These are phyloP conservation scores for Tholera decimalis DNA, from an alignment of 2,888 invertebrate genomes.

Conservation along the genomic window DNA sequence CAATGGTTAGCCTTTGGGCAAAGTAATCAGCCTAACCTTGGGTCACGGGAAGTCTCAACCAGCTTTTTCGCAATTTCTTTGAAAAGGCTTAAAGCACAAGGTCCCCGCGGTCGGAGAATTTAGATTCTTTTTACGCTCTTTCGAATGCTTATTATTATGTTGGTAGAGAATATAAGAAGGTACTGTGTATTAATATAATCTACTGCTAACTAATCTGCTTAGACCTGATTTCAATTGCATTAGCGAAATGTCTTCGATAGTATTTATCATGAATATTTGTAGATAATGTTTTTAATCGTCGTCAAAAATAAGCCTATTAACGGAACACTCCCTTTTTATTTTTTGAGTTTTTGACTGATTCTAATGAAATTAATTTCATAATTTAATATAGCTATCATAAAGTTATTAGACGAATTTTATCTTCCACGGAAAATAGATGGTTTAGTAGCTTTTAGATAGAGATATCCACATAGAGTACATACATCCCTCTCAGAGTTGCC, in stretches of 20 bases:
- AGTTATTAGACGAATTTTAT: background rate
- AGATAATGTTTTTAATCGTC: constrained; percentile 18
- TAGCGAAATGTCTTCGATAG: background rate
- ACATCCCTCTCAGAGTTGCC: too few relatives aligned
- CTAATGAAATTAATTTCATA: background rate
- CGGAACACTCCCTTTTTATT: background rate
- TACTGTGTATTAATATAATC: background rate
- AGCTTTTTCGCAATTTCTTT: too few relatives aligned
- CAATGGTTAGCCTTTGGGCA: too few relatives aligned
- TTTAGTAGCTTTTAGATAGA: background rate
- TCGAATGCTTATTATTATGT: too few relatives aligned
- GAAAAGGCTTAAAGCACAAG: too few relatives aligned
- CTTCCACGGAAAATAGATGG: background rate
- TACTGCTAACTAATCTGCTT: background rate
- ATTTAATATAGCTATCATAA: background rate
- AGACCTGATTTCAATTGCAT: constrained; percentile 10
- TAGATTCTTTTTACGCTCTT: too few relatives aligned
- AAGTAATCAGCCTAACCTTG: too few relatives aligned
- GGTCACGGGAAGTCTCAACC: too few relatives aligned
- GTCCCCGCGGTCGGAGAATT: too few relatives aligned
- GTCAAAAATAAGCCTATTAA: background rate
- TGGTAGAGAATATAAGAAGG: too few relatives aligned
- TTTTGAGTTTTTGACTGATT: constrained; percentile 4
- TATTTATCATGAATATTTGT: constrained; percentile 15
- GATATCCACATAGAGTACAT: too few relatives aligned